These are phyloP conservation scores for Lota lota DNA, from an alignment of 2,113 vertebrate species.

Conservation along the genomic window DNA sequence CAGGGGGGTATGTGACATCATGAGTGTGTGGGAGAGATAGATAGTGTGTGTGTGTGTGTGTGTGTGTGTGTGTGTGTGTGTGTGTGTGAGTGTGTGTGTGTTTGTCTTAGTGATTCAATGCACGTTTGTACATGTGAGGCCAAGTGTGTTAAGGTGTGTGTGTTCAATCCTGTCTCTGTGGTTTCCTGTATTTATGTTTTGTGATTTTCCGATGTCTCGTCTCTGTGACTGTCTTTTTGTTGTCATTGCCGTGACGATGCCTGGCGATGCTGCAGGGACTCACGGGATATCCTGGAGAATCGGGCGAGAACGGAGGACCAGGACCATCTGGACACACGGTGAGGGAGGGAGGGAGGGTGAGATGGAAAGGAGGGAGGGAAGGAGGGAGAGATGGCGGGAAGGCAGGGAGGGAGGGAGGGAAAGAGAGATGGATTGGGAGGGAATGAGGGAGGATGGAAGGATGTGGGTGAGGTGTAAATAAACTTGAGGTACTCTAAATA, in stretches of 20 bases:
- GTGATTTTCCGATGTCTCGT: not conserved
- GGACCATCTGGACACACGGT: slow-evolving; percentile 80
- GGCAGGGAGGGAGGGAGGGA: not conserved
- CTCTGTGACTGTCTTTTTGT: not conserved
- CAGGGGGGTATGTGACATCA: slow-evolving; percentile 65
- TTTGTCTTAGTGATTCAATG: not conserved
- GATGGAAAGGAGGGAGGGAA: too few relatives aligned
- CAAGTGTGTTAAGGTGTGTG: not conserved
- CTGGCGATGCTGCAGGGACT: slow-evolving; percentile 73
- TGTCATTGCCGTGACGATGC: not conserved
- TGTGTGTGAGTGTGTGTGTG: not conserved
- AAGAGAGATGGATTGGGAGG: not conserved
- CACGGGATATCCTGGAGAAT: slow-evolving; percentile 68
- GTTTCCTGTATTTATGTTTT: slow-evolving; percentile 1
- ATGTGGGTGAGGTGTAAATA: too few relatives aligned
- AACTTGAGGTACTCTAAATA: too few relatives aligned
- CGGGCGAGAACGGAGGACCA: slow-evolving; percentile 70
- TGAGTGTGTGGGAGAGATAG: not conserved
- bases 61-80: not conserved
- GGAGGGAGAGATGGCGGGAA: not conserved
- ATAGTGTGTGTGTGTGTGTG: too few relatives aligned
- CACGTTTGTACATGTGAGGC: too few relatives aligned
- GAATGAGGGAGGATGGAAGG: too few relatives aligned
- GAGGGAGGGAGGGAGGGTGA: not conserved
- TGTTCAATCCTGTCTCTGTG: not conserved